Conservation (phyloP, 2,797 vertebrate species). For the Mergus octosetaceus region DNA sequence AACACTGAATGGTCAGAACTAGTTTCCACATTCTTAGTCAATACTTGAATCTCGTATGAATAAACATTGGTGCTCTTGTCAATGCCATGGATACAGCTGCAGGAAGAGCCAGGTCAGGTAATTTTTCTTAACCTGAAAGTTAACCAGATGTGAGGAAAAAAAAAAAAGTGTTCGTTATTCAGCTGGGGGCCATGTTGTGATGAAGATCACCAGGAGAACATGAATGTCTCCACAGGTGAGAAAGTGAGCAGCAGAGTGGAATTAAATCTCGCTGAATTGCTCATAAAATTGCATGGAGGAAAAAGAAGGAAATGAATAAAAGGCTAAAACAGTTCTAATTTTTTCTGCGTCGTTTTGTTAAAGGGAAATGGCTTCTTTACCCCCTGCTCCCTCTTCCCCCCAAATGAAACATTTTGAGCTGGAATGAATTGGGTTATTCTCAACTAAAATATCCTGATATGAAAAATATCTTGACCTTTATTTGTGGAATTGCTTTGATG, state of each 20-base stretch:
- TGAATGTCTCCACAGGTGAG: background rate
- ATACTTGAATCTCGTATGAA: background rate
- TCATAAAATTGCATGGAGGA: background rate
- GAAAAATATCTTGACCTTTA: background rate
- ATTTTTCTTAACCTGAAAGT: fast-evolving
- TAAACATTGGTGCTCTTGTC: fast-evolving
- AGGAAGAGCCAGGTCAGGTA: background rate
- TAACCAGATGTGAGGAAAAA: background rate
- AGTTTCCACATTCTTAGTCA: background rate
- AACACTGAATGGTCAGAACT: background rate
- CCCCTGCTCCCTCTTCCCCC: background rate
- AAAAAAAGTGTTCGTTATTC: background rate
- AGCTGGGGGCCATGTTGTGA: background rate
- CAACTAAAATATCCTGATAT: background rate
- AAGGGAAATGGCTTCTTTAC: background rate
- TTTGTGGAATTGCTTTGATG: background rate
- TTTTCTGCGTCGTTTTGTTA: background rate
- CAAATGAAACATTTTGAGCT: background rate
- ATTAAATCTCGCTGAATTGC: background rate
- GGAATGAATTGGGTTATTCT: background rate
- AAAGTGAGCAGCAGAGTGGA: background rate
- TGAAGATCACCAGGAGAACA: background rate
- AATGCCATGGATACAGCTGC: background rate
- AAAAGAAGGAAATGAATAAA: background rate
- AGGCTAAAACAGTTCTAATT: background rate